Conservation (phyloP, 1,140 invertebrate species). For the Geopemphigus sp. region DNA sequence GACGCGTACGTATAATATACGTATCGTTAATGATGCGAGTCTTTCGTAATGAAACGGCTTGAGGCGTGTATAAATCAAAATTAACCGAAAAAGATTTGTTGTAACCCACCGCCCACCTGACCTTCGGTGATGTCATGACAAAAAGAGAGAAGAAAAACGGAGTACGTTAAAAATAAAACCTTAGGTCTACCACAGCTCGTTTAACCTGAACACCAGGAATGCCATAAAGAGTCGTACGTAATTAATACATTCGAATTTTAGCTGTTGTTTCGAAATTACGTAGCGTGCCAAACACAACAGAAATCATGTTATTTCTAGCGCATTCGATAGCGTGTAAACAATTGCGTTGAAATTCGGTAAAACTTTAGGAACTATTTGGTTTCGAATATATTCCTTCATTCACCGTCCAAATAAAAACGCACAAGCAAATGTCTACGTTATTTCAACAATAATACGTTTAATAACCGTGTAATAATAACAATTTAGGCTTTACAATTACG, state of each 20-base stretch:
- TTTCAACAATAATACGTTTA: neutral
- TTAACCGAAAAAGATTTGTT: constrained; percentile 48
- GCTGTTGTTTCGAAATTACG: constrained; percentile 23
- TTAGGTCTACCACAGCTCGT: constrained; percentile 38
- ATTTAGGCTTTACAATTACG: too few species aligned
- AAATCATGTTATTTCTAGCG: neutral
- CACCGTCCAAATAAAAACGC: neutral
- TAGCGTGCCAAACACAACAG: constrained; percentile 37
- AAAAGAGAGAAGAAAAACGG: neutral
- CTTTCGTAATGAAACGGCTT: constrained; percentile 36
- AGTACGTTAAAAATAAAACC: constrained; percentile 43
- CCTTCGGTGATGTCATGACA: neutral
- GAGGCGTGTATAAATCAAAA: constrained; percentile 34
- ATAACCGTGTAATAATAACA: too few species aligned
- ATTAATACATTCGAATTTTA: constrained; percentile 16
- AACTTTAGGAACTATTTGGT: neutral
- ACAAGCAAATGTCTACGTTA: neutral
- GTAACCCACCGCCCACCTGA: constrained; percentile 11
- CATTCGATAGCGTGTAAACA: neutral
- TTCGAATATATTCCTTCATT: neutral
- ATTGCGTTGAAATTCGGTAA: neutral
- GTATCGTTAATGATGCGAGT: constrained; percentile 15
- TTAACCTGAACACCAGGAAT: constrained; percentile 28
- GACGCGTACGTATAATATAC: neutral
- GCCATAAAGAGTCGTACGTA: neutral